Percentiles rank a stretch among this genome's conserved stretches.
These are phyloP conservation scores for Sterna hirundo DNA, from an alignment of 2,113 vertebrate genomes.

Conservation along the genomic window DNA sequence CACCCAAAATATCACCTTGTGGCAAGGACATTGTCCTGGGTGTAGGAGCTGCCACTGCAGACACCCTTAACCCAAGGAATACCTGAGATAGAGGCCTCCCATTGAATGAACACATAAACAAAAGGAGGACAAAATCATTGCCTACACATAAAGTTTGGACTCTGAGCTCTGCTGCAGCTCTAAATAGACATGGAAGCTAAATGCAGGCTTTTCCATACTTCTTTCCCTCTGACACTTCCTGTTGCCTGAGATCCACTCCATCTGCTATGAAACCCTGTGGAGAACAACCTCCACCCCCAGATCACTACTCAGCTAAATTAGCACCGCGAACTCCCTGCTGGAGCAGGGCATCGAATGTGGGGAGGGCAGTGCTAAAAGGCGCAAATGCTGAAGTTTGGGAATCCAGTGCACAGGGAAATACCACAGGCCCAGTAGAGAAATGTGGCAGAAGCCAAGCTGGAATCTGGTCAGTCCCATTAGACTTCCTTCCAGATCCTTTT, in stretches of 20 bases:
- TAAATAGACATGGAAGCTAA: neutral
- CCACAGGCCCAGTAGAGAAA: neutral
- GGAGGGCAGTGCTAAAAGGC: neutral
- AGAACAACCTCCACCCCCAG: neutral
- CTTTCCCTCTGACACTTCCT: neutral
- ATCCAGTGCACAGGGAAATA: neutral
- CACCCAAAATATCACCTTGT: neutral
- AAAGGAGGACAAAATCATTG: neutral
- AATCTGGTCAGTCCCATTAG: neutral
- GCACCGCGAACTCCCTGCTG: neutral
- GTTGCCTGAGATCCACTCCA: neutral
- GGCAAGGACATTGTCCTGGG: neutral
- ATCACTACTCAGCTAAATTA: neutral
- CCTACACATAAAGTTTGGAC: neutral
- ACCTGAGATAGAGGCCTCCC: neutral
- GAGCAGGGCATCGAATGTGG: neutral
- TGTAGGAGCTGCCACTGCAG: neutral
- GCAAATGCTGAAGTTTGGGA: neutral
- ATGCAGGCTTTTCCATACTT: neutral
- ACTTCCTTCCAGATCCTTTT: neutral
- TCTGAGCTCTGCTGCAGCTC: neutral
- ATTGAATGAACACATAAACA: neutral
- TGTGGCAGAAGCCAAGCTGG: neutral
- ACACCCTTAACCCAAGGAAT: neutral
- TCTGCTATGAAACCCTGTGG: neutral